Evolutionary conservation across 2,888 invertebrate genomes (phyloP), one percentile per base, ranked within the genome.

Genomic region (Eustalomyia histrio): DNA sequence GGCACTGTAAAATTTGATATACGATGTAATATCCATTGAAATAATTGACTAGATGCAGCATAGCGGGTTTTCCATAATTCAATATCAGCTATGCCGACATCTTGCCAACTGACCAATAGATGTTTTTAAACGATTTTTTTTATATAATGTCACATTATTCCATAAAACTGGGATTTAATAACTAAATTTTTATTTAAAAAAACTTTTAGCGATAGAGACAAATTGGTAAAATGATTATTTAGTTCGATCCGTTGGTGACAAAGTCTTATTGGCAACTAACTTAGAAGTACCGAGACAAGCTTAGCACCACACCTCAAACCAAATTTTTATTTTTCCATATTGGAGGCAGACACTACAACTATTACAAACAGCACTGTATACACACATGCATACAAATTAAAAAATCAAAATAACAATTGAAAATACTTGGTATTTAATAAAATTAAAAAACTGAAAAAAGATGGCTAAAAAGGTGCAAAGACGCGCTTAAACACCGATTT

Each of bases 1-100:
- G n/a, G n/a, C n/a, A n/a, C n/a, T n/a, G n/a, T n/a, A n/a, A n/a
- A n/a, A n/a, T 39, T 39, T 39, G 2, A 2, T 67, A 7, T 1
- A 57, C 83, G 89, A 79, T 87, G 89, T 86, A 58, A 85, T 79
- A 84, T 87, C 90, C 85, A 86, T 88, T 89, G 88, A 88, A 86
- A 84, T 84, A 90, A 90, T 89, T 90, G 90, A 90, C 90, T 89
- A 90, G 90, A 90, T 90, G 90, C 90, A 89, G 90, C 90, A 90
- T 90, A 90, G 90, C 90, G 87, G 90, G 86, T 85, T 79, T 64
- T 60, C 68, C 10, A 57, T 61, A 73, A 72, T 52, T 85, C 76
- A 88, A 87, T 85, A 84, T 90, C 90, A 90, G 90, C 90, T 90
- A 90, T 90, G 90, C 90, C 90, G 90, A 90, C 90, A 90, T 90